Conservation (phyloP, 2,797 vertebrate genomes). For the Lacerta agilis region DNA sequence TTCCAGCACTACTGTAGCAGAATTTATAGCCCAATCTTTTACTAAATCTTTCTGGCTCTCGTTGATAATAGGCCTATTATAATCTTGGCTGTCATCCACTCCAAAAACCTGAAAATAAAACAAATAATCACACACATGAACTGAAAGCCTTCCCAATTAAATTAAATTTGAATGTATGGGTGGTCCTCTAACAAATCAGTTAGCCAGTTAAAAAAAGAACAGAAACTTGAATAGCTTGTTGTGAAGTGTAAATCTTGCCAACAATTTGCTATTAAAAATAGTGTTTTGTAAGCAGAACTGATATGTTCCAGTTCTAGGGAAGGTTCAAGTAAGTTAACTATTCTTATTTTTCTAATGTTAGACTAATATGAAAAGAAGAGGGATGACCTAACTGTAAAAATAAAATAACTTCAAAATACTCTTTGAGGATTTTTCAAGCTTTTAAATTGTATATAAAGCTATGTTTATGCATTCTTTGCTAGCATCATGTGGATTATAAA, state of each 20-base stretch:
- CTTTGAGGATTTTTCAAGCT: background rate
- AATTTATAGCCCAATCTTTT: conserved; percentile 85
- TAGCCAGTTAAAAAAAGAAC: conserved; percentile 27
- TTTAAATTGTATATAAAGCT: background rate
- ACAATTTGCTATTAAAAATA: conserved; percentile 28
- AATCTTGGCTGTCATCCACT: conserved; percentile 88
- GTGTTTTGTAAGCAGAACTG: background rate
- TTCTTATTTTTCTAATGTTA: background rate
- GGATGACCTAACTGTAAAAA: background rate
- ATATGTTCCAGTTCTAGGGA: background rate
- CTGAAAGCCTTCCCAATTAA: conserved; percentile 65
- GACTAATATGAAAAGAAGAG: background rate
- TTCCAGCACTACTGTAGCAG: conserved; percentile 78
- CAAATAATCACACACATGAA: conserved; percentile 76
- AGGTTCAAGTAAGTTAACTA: background rate
- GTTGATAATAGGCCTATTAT: conserved; percentile 81
- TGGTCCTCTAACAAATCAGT: conserved; percentile 61
- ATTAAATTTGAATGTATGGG: conserved; percentile 66
- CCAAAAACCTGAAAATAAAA: conserved; percentile 91
- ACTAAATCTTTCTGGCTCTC: conserved; percentile 82
- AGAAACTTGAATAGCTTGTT: conserved; percentile 38
- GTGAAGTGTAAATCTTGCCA: conserved; percentile 41
- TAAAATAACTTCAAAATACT: background rate
- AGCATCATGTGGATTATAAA: background rate
- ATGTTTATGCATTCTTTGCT: background rate